Conservation (phyloP, 2,888 invertebrate genomes). For the Zygogramma bicolorata region DNA sequence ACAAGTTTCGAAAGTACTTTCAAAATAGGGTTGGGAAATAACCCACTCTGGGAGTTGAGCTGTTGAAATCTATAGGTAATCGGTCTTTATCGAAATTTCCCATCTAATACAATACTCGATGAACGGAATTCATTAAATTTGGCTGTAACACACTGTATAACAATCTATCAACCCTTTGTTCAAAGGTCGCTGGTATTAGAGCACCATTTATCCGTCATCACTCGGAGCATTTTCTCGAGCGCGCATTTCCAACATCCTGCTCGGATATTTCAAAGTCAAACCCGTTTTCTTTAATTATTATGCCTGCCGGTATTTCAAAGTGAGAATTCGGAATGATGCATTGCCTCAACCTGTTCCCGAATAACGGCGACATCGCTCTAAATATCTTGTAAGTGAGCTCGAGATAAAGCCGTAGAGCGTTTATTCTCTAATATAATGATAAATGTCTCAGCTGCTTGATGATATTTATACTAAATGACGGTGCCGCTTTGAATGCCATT, state of each 20-base stretch:
- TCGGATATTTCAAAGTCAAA: conserved; percentile 21
- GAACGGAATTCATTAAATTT: no score
- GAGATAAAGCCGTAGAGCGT: conserved; percentile 49
- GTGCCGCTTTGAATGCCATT: conserved; percentile 45
- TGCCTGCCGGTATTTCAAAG: conserved; percentile 36
- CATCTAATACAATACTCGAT: no score
- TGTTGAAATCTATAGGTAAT: no score
- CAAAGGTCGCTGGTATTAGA: neutral
- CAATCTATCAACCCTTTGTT: no score
- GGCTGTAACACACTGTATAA: no score
- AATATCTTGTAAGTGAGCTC: conserved; percentile 58
- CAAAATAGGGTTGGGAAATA: no score
- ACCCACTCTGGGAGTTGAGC: no score
- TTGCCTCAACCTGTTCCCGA: conserved; percentile 58
- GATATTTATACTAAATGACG: conserved; percentile 56
- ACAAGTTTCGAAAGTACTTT: no score
- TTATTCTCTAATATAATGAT: conserved; percentile 52
- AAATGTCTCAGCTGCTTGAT: conserved; percentile 50
- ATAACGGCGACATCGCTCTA: conserved; percentile 57
- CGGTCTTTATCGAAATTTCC: no score
- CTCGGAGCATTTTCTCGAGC: neutral
- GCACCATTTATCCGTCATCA: neutral
- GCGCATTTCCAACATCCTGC: conserved; percentile 20
- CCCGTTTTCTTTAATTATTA: conserved; percentile 34
- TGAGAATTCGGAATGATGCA: conserved; percentile 54